A percentile compares a stretch with the other conserved stretches of the same genome.
These are phyloP conservation scores for Lepidothrix coronata DNA, from an alignment of 2,113 vertebrate genomes.

Conservation along the genomic window DNA sequence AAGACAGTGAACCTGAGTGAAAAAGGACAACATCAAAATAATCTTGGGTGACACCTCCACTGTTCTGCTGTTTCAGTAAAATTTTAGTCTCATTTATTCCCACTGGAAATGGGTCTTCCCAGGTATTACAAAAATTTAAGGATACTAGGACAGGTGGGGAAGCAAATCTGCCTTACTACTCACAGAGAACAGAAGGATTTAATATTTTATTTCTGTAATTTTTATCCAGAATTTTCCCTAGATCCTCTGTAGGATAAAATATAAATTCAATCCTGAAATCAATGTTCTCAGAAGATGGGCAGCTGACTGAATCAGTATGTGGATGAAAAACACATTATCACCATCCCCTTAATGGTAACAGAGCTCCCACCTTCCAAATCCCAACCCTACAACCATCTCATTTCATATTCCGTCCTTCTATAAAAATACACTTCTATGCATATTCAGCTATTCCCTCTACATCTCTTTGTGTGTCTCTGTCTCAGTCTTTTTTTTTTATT, in stretches of 20 bases:
- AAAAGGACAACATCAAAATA: background rate
- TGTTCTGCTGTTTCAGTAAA: background rate
- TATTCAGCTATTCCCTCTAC: background rate
- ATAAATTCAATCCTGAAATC: background rate
- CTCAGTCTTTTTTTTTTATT: background rate
- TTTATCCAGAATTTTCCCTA: background rate
- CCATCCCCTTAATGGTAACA: background rate
- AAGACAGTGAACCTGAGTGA: fast-evolving
- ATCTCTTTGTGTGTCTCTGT: background rate
- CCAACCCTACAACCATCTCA: background rate
- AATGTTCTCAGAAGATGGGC: background rate
- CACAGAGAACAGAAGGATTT: background rate
- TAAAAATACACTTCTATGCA: background rate
- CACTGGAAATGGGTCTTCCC: background rate
- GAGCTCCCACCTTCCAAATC: background rate
- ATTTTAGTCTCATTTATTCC: background rate
- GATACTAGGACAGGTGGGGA: background rate
- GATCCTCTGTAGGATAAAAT: background rate
- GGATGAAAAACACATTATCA: background rate
- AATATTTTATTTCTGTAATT: background rate
- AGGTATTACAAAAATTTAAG: background rate
- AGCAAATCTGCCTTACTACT: background rate
- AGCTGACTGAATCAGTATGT: background rate
- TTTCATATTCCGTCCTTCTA: background rate
- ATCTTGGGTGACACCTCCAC: background rate